Evolutionary conservation across 2,888 invertebrate species (phyloP).

Genomic region (Parochlus steinenii): DNA sequence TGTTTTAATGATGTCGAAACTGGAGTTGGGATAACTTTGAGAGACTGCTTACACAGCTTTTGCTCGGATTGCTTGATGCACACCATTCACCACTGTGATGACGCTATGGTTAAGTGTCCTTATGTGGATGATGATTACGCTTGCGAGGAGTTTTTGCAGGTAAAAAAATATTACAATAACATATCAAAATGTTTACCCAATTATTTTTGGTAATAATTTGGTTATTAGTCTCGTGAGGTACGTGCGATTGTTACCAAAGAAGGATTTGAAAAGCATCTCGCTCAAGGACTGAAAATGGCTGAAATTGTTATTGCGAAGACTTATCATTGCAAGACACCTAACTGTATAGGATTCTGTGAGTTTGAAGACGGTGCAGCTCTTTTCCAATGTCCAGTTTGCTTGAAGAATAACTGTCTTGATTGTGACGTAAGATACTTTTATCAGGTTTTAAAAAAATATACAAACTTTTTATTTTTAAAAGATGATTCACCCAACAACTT

Average conservation of each 20-base stretch:
- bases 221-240: too few species aligned
- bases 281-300: constrained; percentile 62
- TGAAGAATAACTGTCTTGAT: constrained; percentile 61
- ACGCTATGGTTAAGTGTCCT: constrained; percentile 66
- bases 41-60: constrained; percentile 78
- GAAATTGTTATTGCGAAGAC: constrained; percentile 65
- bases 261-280: constrained; percentile 62
- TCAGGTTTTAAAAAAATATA: too few species aligned
- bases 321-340: constrained; percentile 79
- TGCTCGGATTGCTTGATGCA: constrained; percentile 57
- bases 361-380: constrained; percentile 72
- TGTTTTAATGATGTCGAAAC: constrained; percentile 51
- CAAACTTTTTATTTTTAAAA: too few species aligned
- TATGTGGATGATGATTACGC: constrained; percentile 55
- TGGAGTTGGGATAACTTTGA: constrained; percentile 54
- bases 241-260: constrained; percentile 54
- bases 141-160: constrained; percentile 61
- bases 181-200: too few species aligned
- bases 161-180: too few species aligned
- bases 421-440: too few species aligned
- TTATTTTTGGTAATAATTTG: too few species aligned
- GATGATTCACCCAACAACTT: too few species aligned
- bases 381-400: constrained; percentile 59
- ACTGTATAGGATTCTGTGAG: constrained; percentile 80
- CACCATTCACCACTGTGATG: constrained; percentile 58